Conservation (phyloP, 2,888 invertebrate species). For the Oxystoma pomonae region DNA sequence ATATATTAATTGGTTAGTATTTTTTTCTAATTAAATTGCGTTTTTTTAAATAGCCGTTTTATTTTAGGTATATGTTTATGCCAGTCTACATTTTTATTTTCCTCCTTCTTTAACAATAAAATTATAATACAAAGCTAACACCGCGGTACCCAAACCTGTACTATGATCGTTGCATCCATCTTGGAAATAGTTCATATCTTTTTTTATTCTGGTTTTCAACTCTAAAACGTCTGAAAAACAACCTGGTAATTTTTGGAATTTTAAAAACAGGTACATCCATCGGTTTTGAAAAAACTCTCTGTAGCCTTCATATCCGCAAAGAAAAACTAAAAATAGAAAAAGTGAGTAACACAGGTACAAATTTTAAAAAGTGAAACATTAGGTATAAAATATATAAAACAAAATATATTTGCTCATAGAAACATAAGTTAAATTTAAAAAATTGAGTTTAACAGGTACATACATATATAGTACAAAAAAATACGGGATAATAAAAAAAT, state of each 20-base stretch:
- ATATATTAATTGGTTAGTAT: too few species aligned
- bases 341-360: background rate
- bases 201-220: slow-evolving; percentile 28
- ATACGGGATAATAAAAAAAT: too few species aligned
- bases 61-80: too few species aligned
- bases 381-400: background rate
- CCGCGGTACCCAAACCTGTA: slow-evolving; percentile 34
- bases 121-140: slow-evolving; percentile 33
- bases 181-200: slow-evolving; percentile 23
- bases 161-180: slow-evolving; percentile 38
- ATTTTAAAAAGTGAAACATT: background rate
- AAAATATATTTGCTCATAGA: background rate
- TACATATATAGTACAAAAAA: too few species aligned
- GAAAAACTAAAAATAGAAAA: slow-evolving; percentile 28
- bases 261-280: slow-evolving; percentile 32
- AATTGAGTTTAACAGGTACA: too few species aligned
- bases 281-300: slow-evolving; percentile 31
- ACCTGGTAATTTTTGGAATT: slow-evolving; percentile 31
- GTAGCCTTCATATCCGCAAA: slow-evolving; percentile 38
- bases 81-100: background rate
- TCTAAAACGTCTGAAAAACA: slow-evolving; percentile 30
- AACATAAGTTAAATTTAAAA: too few species aligned
- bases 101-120: slow-evolving; percentile 28
- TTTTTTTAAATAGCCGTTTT: too few species aligned
- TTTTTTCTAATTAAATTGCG: too few species aligned